phyloP scores from a whole-genome alignment of 2,888 invertebrate genomes.

The Colletes collaris region DNA sequence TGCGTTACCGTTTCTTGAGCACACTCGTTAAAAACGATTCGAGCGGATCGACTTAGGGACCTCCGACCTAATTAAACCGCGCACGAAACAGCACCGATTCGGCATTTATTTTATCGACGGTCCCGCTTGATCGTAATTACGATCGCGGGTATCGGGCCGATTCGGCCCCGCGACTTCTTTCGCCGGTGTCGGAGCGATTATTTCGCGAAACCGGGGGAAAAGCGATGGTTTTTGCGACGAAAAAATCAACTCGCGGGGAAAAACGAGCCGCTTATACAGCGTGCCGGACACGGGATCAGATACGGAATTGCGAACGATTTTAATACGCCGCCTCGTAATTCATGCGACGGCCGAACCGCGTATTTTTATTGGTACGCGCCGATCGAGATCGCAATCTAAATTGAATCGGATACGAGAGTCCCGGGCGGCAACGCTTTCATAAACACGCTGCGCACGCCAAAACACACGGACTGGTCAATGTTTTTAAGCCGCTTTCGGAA shows the following conservation, averaged over 20 bases:
- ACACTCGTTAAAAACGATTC: too few relatives aligned
- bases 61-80: too few relatives aligned
- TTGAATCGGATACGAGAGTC: constrained; percentile 59
- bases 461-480: constrained; percentile 12
- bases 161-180: neutral
- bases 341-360: constrained; percentile 53
- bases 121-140: constrained; percentile 41
- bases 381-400: constrained; percentile 80
- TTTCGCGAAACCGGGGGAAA: constrained; percentile 54
- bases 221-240: constrained; percentile 37
- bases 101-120: neutral
- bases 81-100: too few relatives aligned
- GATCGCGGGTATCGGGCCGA: neutral
- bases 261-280: constrained; percentile 56
- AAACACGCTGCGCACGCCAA: constrained; percentile 38
- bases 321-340: constrained; percentile 68
- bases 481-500: constrained; percentile 19
- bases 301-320: constrained; percentile 68
- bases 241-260: constrained; percentile 49
- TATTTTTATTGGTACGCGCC: constrained; percentile 69
- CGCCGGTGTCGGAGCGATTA: neutral
- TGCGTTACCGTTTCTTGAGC: too few relatives aligned
- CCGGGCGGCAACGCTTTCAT: constrained; percentile 47
- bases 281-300: constrained; percentile 59
- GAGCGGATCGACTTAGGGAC: too few relatives aligned